Evolutionary conservation across 35 echinoderm and acorn worm genomes (phyloP).

Genomic region (Strongylocentrotus purpuratus): DNA sequence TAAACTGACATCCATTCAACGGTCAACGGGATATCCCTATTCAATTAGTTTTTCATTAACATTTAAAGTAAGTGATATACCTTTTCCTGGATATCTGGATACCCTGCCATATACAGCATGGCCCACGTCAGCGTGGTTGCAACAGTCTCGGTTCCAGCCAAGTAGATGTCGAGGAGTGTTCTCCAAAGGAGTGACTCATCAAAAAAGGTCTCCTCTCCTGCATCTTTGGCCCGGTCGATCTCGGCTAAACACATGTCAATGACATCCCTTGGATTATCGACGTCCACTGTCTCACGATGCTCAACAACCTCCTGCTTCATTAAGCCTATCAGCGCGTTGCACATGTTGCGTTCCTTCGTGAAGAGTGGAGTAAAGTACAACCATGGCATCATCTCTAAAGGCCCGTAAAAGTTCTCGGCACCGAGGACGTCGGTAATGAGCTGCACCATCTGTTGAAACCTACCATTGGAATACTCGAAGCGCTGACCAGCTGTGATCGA

Average conservation of each 20-base stretch:
- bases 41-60: background rate
- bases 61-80: background rate
- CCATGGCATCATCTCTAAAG: constrained; percentile 16
- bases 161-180: constrained; percentile 60
- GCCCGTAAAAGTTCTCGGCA: constrained; percentile 44
- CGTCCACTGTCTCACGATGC: background rate
- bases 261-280: constrained; percentile 35
- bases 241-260: constrained; percentile 59
- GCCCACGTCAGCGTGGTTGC: constrained; percentile 61
- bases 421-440: constrained; percentile 24
- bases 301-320: constrained; percentile 41
- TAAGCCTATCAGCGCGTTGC: constrained; percentile 38
- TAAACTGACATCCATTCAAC: no score
- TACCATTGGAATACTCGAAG: constrained; percentile 59
- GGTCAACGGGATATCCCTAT: background rate
- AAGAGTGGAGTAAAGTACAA: constrained; percentile 55
- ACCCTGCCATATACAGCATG: constrained; percentile 53
- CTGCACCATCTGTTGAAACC: constrained; percentile 51
- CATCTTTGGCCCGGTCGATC: constrained; percentile 37
- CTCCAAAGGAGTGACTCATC: constrained; percentile 50
- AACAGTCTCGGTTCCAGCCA: constrained; percentile 75
- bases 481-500: constrained; percentile 53
- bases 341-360: constrained; percentile 47
- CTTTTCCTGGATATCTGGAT: constrained; percentile 67
- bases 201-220: constrained; percentile 32